Percentiles rank a stretch among this genome's conserved stretches.
Conservation (phyloP, 2,888 invertebrate species). For the Harmothoe impar region DNA sequence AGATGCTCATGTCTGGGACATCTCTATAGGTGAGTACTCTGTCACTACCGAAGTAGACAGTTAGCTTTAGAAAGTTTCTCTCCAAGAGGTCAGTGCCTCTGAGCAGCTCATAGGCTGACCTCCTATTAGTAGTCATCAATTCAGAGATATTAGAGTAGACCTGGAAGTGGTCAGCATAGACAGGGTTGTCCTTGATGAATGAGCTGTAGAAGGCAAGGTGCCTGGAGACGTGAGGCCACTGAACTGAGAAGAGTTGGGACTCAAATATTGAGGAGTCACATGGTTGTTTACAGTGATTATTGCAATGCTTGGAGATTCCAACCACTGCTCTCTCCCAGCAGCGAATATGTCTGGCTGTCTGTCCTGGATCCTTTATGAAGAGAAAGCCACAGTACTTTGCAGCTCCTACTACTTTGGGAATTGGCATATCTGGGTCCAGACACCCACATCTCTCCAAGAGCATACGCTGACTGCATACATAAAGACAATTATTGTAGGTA, state of each 20-base stretch:
- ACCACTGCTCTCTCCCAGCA: conserved; percentile 23
- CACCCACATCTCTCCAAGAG: conserved; percentile 2
- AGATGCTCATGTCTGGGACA: not conserved
- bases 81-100: not conserved
- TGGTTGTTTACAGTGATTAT: not conserved
- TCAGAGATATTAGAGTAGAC: not conserved
- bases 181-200: conserved; percentile 1
- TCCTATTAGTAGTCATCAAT: not conserved
- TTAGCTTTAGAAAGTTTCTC: conserved; percentile 23
- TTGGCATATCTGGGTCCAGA: conserved; percentile 32
- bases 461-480: not conserved
- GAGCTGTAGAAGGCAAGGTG: conserved; percentile 20
- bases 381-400: conserved; percentile 31
- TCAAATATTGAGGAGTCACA: not conserved
- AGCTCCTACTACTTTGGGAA: not conserved
- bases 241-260: not conserved
- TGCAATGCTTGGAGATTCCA: not conserved
- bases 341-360: not conserved
- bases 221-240: conserved; percentile 26
- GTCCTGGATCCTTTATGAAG: not conserved
- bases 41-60: not conserved
- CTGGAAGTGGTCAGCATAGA: not conserved
- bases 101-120: not conserved
- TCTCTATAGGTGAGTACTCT: not conserved
- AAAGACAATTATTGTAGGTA: not conserved